Evolutionary conservation across 2,888 invertebrate species (phyloP), one percentile per base, ranked within the genome.

Genomic region (Mechanitis mazaeus): DNA sequence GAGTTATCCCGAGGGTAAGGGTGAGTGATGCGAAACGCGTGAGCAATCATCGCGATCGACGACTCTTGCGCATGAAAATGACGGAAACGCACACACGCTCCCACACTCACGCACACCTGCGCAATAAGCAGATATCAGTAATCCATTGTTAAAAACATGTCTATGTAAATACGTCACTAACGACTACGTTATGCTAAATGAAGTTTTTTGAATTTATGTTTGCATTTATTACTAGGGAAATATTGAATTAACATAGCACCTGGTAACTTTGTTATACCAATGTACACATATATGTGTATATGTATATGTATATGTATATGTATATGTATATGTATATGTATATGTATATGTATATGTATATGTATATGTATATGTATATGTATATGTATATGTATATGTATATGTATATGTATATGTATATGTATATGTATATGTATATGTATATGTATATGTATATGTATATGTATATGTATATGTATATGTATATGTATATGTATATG

Each of bases 21-120:
- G 85, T 78, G 87, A 86, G 79, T 83, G 87, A 87, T 87, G 90
- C 88, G 90, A 84, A 83, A 90, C 89, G 89, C 88, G 88, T 87
- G 85, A 85, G 85, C 86, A 87, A 84, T 85, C 87, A 80, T 84
- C 75, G 80, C 85, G 86, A 87, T 84, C 87, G 84, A 79, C 84
- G 79, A 83, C 87, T 82, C 85, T 77, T 73, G 87, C 86, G 85
- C 87, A 81, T 76, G 81, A 79, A 84, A 83, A 80, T 83, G 84
- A 87, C 83, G 85, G 84, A 86, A 82, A 79, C 75, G 75, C 81
- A 72, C 77, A 80, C 81, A 77, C 72, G 55, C 66, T 35, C 53
- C 61, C 50, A 64, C 65, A 61, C 42, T 50, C 58, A 47, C 58
- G 54, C 61, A 58, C 68, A 72, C 66, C 54, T 71, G 72, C 72